Percentiles rank a stretch among this genome's conserved stretches.
Evolutionary conservation across 2,888 invertebrate species (phyloP).

Genomic region (Sclerodermus sp.): DNA sequence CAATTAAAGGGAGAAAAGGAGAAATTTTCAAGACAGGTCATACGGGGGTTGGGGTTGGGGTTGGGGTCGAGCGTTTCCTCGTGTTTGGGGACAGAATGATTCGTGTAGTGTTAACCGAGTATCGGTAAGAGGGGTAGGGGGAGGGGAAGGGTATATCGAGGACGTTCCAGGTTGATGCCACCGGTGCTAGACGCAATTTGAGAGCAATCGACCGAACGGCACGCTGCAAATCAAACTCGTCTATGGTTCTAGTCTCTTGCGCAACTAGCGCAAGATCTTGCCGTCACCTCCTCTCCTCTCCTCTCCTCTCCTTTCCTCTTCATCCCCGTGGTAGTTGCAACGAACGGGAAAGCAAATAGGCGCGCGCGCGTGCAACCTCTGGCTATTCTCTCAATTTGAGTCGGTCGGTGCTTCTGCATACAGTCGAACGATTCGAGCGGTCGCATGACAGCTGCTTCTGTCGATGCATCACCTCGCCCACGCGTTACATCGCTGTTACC

Average conservation of each 20-base stretch:
- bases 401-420: constrained; percentile 38
- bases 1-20: no score
- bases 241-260: constrained; percentile 20
- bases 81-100: no score
- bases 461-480: constrained; percentile 37
- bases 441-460: constrained; percentile 42
- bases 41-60: no score
- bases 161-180: constrained; percentile 39
- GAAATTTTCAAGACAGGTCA: no score
- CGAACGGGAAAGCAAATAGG: no score
- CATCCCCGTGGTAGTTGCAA: no score
- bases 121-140: constrained; percentile 1
- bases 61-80: no score
- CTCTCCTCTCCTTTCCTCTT: constrained; percentile 6
- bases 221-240: constrained; percentile 55
- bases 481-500: constrained; percentile 42
- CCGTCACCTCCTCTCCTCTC: constrained; percentile 4
- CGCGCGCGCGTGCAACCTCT: no score
- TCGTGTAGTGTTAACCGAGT: background rate
- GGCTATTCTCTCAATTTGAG: constrained; percentile 37
- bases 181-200: constrained; percentile 49
- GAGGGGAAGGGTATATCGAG: constrained; percentile 12
- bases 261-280: no score
- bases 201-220: constrained; percentile 56
- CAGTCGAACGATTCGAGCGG: constrained; percentile 32